Percentiles rank a stretch among this genome's conserved stretches.
These are phyloP conservation scores for Actinernus sp. DNA, from an alignment of 92 coral and sea anemone species.

Conservation along the genomic window DNA sequence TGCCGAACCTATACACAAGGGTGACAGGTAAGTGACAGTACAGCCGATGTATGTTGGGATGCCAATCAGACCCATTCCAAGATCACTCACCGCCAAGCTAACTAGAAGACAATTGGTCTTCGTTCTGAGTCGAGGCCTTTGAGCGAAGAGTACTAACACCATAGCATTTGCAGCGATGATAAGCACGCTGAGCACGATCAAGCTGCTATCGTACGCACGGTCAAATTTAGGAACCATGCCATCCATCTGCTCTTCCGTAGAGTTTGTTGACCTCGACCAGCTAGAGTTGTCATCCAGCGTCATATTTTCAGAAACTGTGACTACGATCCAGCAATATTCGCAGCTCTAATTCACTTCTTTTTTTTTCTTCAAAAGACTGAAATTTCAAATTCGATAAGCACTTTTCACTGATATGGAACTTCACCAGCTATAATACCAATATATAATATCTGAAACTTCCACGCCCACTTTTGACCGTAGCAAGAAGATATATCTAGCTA, in stretches of 20 bases:
- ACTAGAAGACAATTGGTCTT: conserved; percentile 80
- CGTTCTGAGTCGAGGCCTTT: conserved; percentile 64
- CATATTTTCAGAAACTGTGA: too few relatives aligned
- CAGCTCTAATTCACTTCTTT: too few relatives aligned
- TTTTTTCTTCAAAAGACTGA: too few relatives aligned
- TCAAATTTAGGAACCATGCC: conserved; percentile 27
- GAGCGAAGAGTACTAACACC: conserved; percentile 69
- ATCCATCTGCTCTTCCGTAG: neutral
- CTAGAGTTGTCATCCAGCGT: too few relatives aligned
- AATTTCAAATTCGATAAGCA: too few relatives aligned
- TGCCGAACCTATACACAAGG: conserved; percentile 79
- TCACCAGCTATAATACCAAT: too few relatives aligned
- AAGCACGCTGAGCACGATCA: conserved; percentile 64
- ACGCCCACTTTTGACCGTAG: too few relatives aligned
- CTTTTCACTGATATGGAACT: too few relatives aligned
- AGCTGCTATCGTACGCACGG: conserved; percentile 61
- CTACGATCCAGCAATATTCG: too few relatives aligned
- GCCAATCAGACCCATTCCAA: conserved; percentile 79
- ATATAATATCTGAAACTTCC: too few relatives aligned
- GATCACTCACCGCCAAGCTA: conserved; percentile 74
- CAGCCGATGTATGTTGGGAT: conserved; percentile 76
- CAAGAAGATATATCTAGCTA: too few relatives aligned
- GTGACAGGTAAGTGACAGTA: conserved; percentile 55
- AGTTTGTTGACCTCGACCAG: neutral
- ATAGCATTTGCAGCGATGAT: conserved; percentile 61